Base-by-base conservation (phyloP, 1,140 invertebrate species). In the Lepidostoma basale region DNA sequence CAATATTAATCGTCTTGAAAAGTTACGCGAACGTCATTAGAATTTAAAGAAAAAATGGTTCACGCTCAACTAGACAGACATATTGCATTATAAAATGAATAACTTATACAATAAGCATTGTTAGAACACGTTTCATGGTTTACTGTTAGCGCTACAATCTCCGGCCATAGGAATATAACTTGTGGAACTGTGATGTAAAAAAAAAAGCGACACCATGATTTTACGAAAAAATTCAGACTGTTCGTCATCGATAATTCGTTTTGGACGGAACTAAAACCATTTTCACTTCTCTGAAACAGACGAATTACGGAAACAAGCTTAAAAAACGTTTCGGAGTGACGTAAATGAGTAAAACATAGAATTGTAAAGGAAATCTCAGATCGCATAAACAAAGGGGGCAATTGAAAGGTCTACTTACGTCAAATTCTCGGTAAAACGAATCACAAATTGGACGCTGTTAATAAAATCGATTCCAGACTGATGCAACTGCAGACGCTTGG, bases 351-450 rank as follows among this genome's bases (percentile, higher is more conserved):
- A 22, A 56, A 56, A 56, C 28, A 56, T 30, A 56, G 6, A 26
- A 47, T 30, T 10, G 6, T 39, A 39, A 8, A 39, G 18, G 14
- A 39, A 62, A 47, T 62, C 28, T 44, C 20, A 62, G 45, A 44
- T 62, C 60, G 26, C 23, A 62, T 62, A 62, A 62, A 62, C 60
- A 62, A 62, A 62, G 60, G 30, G 18, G 39, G 10, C 22, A 47
- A 33, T 20, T 47, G 18, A 42, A 39, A 59, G 36, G 26, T 36
- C 18, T 39, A 59, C 54, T 39, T 39, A 59, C 54, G 54, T 59
- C 42, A 33, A 62, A 16, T 62, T 44, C 36, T 26, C 25, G 56
- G 22, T 42, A 60, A 40, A 56, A 20, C 52, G 30, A 39, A 42
- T n/a, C 56, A 60, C 22, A 25, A n/a, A n/a, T 42, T 14, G 16